phyloP scores from a whole-genome alignment of 2,797 vertebrate genomes.

The Prionace glauca region DNA sequence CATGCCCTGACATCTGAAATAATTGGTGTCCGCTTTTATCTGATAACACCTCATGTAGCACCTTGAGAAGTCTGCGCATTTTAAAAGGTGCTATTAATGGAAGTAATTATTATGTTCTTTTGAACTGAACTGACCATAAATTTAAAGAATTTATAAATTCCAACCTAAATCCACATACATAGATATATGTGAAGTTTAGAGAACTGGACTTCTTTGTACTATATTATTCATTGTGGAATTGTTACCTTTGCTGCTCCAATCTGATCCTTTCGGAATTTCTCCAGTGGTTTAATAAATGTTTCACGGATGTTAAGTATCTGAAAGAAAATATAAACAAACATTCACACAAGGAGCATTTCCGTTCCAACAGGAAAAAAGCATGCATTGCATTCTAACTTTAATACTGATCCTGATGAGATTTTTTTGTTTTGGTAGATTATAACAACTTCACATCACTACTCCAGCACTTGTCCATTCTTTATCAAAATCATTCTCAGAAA shows the following conservation, averaged over 20 bases:
- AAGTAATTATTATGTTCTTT: background rate
- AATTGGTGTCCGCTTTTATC: background rate
- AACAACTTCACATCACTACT: background rate
- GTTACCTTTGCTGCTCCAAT: slow-evolving; percentile 85
- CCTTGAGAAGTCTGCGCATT: background rate
- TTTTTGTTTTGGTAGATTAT: background rate
- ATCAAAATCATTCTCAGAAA: background rate
- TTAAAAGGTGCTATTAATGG: background rate
- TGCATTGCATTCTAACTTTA: background rate
- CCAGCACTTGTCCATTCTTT: background rate
- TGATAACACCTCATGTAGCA: background rate
- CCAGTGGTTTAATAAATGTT: slow-evolving; percentile 94
- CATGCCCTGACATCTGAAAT: background rate
- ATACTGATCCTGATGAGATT: background rate
- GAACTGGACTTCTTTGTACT: background rate
- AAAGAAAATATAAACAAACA: slow-evolving; percentile 40
- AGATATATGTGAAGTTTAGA: background rate
- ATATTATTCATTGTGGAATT: background rate
- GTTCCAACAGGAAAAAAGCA: background rate
- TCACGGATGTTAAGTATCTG: slow-evolving; percentile 94
- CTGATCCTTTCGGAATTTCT: slow-evolving; percentile 95
- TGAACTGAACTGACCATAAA: background rate
- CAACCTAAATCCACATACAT: background rate
- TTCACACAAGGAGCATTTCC: background rate
- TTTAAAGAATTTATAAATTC: background rate